phyloP scores from a whole-genome alignment of 2,797 vertebrate species.

The Silurus lanzhouensis region DNA sequence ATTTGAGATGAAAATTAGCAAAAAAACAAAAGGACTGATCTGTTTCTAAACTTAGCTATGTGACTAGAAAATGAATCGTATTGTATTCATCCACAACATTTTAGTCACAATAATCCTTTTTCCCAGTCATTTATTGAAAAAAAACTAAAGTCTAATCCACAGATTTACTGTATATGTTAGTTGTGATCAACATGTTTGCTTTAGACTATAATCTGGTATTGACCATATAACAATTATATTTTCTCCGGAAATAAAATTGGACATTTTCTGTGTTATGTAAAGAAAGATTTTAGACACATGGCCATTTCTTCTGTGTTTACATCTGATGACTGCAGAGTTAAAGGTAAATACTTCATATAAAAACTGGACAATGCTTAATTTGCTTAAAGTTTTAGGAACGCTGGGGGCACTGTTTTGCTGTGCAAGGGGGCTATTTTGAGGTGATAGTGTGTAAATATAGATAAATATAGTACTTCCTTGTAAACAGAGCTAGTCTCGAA shows the following conservation, averaged over 20 bases:
- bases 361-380: no score
- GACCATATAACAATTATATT: background rate
- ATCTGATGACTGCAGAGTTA: no score
- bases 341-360: no score
- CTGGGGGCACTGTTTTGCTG: no score
- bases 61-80: background rate
- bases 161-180: background rate
- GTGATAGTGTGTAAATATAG: no score
- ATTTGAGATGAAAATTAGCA: background rate
- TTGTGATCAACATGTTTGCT: background rate
- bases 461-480: no score
- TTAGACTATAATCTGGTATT: background rate
- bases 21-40: background rate
- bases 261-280: background rate
- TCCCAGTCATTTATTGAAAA: background rate
- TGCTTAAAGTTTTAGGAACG: no score
- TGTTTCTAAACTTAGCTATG: background rate
- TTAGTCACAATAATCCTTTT: background rate
- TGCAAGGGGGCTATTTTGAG: no score
- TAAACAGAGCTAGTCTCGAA: no score
- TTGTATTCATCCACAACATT: background rate
- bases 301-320: no score
- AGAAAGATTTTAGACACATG: no score
- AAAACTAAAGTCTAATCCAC: background rate
- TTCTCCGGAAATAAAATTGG: background rate